Conservation (phyloP, 2,888 invertebrate genomes). For the Plebejus argus region DNA sequence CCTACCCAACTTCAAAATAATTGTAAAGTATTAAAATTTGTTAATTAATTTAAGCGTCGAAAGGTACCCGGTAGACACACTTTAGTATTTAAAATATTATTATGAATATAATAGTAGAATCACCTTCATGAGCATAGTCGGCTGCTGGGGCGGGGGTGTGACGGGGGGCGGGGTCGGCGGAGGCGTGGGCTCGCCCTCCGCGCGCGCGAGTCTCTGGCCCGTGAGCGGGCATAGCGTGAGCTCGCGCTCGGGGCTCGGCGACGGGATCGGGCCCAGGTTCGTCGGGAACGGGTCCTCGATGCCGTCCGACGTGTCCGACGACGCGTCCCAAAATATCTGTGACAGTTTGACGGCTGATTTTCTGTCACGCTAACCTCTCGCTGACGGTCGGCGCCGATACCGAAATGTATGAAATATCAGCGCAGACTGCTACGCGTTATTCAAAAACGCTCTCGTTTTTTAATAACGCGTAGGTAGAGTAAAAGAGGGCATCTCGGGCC, state of each 20-base stretch:
- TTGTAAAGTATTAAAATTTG: too few species aligned
- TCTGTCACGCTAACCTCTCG: too few species aligned
- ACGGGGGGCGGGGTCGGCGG: conserved; percentile 74
- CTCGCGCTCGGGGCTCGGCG: conserved; percentile 83
- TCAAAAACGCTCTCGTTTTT: too few species aligned
- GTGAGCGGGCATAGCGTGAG: conserved; percentile 83
- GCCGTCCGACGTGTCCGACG: conserved; percentile 81
- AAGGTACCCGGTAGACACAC: background rate
- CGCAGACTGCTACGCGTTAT: too few species aligned
- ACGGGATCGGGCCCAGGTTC: conserved; percentile 69
- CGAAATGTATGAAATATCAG: too few species aligned
- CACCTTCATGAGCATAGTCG: conserved; percentile 72
- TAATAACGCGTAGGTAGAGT: too few species aligned
- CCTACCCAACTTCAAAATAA: too few species aligned
- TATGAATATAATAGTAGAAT: too few species aligned
- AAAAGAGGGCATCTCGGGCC: too few species aligned
- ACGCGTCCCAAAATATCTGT: conserved; percentile 58
- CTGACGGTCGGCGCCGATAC: too few species aligned
- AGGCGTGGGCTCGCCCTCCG: conserved; percentile 83
- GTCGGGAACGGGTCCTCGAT: conserved; percentile 83
- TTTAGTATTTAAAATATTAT: too few species aligned
- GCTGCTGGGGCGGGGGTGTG: conserved; percentile 42
- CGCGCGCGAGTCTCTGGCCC: conserved; percentile 75
- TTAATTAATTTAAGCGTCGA: too few species aligned
- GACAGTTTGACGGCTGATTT: background rate